Conservation (phyloP, 2,888 invertebrate genomes). For the Cerastoderma edule region DNA sequence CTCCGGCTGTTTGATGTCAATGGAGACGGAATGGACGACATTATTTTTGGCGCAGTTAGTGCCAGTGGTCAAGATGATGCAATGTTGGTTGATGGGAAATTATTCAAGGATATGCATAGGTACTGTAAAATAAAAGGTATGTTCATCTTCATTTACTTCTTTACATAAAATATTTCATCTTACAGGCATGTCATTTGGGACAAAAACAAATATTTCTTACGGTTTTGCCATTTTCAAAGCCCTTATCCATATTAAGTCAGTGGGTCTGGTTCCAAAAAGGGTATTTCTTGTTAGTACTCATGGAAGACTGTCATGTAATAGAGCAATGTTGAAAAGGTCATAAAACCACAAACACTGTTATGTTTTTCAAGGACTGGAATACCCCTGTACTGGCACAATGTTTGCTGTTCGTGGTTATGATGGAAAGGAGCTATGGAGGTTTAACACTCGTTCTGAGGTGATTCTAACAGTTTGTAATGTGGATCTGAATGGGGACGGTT, state of each 20-base stretch:
- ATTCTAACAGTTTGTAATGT: conserved; percentile 77
- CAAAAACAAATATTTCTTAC: too few species aligned
- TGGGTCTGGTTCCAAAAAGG: too few species aligned
- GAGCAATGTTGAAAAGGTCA: too few species aligned
- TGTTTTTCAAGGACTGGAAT: conserved; percentile 61
- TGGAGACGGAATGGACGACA: conserved; percentile 79
- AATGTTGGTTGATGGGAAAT: conserved; percentile 3
- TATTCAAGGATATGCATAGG: conserved; percentile 26
- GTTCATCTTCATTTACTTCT: neutral
- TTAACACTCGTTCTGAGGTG: conserved; percentile 65
- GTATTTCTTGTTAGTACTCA: too few species aligned
- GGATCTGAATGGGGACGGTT: conserved; percentile 79
- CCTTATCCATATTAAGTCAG: too few species aligned
- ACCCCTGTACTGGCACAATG: conserved; percentile 76
- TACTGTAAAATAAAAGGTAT: conserved; percentile 49
- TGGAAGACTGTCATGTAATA: too few species aligned
- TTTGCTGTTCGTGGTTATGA: conserved; percentile 79
- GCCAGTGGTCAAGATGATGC: neutral
- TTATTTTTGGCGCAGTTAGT: conserved; percentile 69
- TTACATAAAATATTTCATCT: neutral
- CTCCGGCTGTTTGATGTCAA: conserved; percentile 77
- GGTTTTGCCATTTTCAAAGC: too few species aligned
- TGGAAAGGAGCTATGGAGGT: conserved; percentile 76
- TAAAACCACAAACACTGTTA: too few species aligned
- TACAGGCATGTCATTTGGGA: neutral